Evolutionary conservation across 2,888 invertebrate genomes (phyloP).

Genomic region (Oligia latruncula): DNA sequence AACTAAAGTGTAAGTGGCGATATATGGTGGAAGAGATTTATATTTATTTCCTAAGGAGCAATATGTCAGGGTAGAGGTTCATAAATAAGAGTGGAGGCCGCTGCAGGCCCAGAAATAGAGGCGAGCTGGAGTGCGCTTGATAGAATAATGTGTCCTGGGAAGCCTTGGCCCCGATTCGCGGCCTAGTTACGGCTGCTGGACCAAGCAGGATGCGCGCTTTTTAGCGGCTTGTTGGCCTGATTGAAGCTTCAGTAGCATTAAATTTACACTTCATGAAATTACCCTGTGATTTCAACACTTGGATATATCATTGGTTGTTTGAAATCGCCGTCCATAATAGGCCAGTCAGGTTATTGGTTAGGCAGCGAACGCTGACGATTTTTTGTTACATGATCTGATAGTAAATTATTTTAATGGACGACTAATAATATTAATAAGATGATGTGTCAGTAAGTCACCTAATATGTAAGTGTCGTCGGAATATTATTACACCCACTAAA

Average conservation of each 20-base stretch:
- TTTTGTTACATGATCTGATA: background rate
- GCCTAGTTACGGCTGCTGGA: constrained; percentile 76
- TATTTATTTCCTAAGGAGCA: constrained; percentile 43
- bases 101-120: constrained; percentile 77
- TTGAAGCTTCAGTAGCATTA: constrained; percentile 52
- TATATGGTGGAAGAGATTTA: constrained; percentile 39
- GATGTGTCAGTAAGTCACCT: background rate
- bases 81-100: constrained; percentile 75
- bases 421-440: background rate
- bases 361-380: background rate
- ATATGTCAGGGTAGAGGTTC: constrained; percentile 58
- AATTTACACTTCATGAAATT: constrained; percentile 49
- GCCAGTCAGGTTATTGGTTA: background rate
- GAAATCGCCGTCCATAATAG: background rate
- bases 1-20: constrained; percentile 36
- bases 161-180: constrained; percentile 86
- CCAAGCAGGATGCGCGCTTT: constrained; percentile 84
- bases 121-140: constrained; percentile 78
- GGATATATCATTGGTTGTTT: background rate
- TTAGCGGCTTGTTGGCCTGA: constrained; percentile 68
- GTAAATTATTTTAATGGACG: background rate
- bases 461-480: background rate
- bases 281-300: constrained; percentile 27
- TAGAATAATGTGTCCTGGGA: constrained; percentile 87
- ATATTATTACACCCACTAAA: background rate